Evolutionary conservation across 2,888 invertebrate species (phyloP).

Genomic region (Pheosia gnoma): DNA sequence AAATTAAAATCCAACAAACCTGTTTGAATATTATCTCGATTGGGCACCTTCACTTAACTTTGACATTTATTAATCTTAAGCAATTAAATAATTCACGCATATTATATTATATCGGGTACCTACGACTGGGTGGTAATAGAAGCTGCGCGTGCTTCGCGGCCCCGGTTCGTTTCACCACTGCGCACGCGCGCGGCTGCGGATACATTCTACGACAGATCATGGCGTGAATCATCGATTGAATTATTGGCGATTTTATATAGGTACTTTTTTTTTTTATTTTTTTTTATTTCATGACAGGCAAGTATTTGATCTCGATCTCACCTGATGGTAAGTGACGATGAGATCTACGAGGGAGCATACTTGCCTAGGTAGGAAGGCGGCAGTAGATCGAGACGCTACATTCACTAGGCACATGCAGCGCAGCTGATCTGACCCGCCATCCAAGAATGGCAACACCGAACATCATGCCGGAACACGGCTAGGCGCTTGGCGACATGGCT

Average conservation of each 20-base stretch:
- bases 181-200: background rate
- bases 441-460: too few relatives aligned
- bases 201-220: background rate
- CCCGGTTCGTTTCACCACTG: background rate
- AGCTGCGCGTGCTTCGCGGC: background rate
- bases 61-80: background rate
- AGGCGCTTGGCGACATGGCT: too few relatives aligned
- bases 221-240: background rate
- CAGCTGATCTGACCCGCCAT: too few relatives aligned
- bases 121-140: background rate
- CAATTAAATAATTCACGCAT: background rate
- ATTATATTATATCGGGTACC: background rate
- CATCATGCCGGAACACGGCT: too few relatives aligned
- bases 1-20: background rate
- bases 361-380: too few relatives aligned
- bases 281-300: too few relatives aligned
- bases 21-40: background rate
- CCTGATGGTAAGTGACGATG: too few relatives aligned
- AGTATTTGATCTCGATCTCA: too few relatives aligned
- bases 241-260: background rate
- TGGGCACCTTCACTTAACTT: background rate
- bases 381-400: too few relatives aligned
- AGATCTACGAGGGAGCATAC: too few relatives aligned
- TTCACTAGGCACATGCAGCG: too few relatives aligned
- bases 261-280: too few relatives aligned